Base-by-base conservation (phyloP, 2,113 vertebrate genomes). In the Phylloscopus whistleri region DNA sequence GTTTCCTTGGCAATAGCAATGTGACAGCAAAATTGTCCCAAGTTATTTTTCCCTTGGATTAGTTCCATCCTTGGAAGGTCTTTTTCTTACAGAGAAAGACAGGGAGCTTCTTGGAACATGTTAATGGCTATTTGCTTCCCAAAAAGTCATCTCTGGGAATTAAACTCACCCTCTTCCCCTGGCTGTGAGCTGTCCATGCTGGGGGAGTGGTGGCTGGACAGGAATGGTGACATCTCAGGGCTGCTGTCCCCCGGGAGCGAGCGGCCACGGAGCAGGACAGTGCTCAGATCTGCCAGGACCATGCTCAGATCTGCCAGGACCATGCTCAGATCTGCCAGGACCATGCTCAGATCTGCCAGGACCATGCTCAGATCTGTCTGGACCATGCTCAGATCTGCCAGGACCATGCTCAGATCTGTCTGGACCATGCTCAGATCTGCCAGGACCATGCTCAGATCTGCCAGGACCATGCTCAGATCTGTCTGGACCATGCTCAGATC, bases 171-270 rank as follows among this genome's bases (percentile, higher is more conserved):
- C 16, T 58, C 4, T 62, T 67, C 5, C 53, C 64, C 6, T 2
- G 9, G 6, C 62, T n/a, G 35, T 16, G 67, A 37, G 53, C 13
- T 73, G 14, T 11, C 49, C 8, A 0, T 4, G 55, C 46, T 27
- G 84, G 26, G 70, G 19, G 6, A 43, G 52, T 1, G 20, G 6
- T 10, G 53, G 15, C n/a, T 46, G 56, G 24, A 59, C 27, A 5
- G 56, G 46, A 20, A 3, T 1, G 5, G 26, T 26, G 43, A 9
- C 39, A 51, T 2, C n/a, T 0, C n/a, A 10, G 63, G 3, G 39
- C 0, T 31, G 35, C 44, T 60, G n/a, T 44, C 27, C 33, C 24
- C 7, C 64, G 2, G 24, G 27, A 51, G 22, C 1, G 35, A 30
- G 51, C 2, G 24, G 58, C 44, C 44, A 44, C 6, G 18, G 48